Conservation (phyloP, 2,113 vertebrate species). For the Fulmarus glacialis region DNA sequence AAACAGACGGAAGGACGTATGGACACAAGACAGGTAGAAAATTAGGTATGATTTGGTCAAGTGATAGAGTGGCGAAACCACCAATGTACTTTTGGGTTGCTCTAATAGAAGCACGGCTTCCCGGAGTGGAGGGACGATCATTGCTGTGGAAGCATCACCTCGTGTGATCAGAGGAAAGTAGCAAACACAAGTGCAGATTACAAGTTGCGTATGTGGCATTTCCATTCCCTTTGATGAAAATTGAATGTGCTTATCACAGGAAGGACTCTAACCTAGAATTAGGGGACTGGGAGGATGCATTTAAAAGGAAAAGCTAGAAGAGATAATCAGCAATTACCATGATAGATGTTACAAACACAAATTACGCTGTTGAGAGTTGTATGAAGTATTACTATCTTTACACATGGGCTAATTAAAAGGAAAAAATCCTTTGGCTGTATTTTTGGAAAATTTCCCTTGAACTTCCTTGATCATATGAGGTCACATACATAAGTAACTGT, state of each 20-base stretch:
- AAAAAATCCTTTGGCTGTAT: background rate
- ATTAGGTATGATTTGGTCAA: background rate
- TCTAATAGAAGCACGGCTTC: background rate
- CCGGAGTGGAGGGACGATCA: background rate
- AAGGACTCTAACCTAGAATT: constrained; percentile 4
- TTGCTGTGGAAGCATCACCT: background rate
- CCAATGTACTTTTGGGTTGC: background rate
- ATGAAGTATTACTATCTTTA: background rate
- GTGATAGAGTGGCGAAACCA: background rate
- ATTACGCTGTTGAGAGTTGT: background rate
- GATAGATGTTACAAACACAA: background rate
- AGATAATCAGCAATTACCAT: background rate
- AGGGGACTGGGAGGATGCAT: background rate
- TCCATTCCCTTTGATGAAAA: constrained; percentile 17
- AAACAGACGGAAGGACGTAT: background rate
- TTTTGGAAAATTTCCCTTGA: background rate
- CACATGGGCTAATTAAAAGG: background rate
- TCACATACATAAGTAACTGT: background rate
- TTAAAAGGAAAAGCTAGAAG: background rate
- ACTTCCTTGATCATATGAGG: background rate
- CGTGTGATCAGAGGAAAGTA: background rate
- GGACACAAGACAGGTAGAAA: background rate
- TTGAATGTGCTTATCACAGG: background rate
- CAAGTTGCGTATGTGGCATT: background rate
- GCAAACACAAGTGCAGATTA: background rate